These are phyloP conservation scores for Poicephalus meyeri DNA, from an alignment of 2,113 vertebrate genomes.

Conservation along the genomic window DNA sequence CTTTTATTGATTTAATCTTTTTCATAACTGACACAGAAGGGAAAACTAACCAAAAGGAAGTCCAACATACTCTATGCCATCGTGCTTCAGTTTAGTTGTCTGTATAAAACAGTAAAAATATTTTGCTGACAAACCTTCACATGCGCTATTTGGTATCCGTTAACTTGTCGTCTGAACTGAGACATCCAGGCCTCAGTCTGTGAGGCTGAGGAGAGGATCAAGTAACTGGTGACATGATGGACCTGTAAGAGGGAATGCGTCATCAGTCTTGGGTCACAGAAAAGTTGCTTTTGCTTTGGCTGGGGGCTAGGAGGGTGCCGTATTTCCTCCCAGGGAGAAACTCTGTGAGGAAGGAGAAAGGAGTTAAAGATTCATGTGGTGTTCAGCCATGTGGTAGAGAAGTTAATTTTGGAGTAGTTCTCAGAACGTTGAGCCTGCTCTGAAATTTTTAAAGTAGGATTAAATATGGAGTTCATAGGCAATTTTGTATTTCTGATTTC, in stretches of 20 bases:
- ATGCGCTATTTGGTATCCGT: neutral
- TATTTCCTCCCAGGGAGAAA: neutral
- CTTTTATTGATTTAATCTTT: neutral
- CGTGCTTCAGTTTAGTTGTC: neutral
- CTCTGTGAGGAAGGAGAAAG: neutral
- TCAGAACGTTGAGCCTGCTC: neutral
- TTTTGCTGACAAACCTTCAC: slow-evolving; percentile 10
- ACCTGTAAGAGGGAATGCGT: neutral
- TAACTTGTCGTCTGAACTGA: neutral
- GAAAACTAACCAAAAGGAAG: neutral
- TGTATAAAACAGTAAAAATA: neutral
- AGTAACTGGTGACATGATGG: neutral
- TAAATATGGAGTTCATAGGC: neutral
- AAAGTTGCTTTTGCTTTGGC: neutral
- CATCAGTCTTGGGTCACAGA: neutral
- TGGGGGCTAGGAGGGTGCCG: neutral
- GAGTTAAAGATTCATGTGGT: neutral
- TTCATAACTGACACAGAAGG: neutral
- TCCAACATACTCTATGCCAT: neutral
- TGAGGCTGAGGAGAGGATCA: neutral
- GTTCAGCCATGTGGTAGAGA: neutral
- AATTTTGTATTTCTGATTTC: neutral
- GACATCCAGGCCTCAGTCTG: neutral
- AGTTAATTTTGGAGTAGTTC: neutral
- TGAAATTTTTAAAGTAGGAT: neutral